Base-by-base conservation (phyloP, 2,888 invertebrate genomes). In the Drepanosiphum platanoidis region DNA sequence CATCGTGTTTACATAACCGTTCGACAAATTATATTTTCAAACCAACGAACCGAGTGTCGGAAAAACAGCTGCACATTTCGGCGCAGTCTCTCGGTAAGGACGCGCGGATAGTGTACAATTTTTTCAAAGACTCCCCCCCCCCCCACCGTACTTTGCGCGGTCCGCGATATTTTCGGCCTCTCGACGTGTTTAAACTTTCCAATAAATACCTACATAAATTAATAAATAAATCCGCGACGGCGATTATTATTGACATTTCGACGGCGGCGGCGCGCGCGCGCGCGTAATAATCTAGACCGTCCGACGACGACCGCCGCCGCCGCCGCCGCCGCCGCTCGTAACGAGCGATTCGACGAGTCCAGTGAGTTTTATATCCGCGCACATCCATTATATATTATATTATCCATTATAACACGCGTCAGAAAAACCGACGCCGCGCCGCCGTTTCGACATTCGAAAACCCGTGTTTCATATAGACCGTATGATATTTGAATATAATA, bases 1-100 rank as follows among this genome's bases (percentile, higher is more conserved):
- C 36, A 34, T 78, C 78, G 64, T 64, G 64, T 79, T 78, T 66
- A 66, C 42, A 42, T 66, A 66, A 79, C 52, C 4, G 30, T 22
- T 32, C 32, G 1, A 79, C 32, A 66, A 79, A 46, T 46, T 46
- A 46, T 42, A 2, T 52, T 9, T 30, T 15, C 1, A 68, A 46
- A n/a, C 66, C 11, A 22, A 42, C 32, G 66, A 13, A 79, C 66
- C 79, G 66, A 5, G 39, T 74, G 13, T 32, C 27, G 27, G n/a
- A 5, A 22, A 61, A 1, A 61, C 61, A 61, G 61, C n/a, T n/a
- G n/a, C 7, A n/a, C 61, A 22, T 22, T 61, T 61, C 4, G 27
- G 61, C n/a, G 9, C n/a, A n/a, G 61, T 27, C 61, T 27, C 61
- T 27, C 61, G 27, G 9, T 9, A 1, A 2, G 58, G n/a, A 42